Percentiles rank a stretch among this genome's conserved stretches.
These are phyloP conservation scores for Melipona bicolor DNA, from an alignment of 2,888 invertebrate species.

Conservation along the genomic window DNA sequence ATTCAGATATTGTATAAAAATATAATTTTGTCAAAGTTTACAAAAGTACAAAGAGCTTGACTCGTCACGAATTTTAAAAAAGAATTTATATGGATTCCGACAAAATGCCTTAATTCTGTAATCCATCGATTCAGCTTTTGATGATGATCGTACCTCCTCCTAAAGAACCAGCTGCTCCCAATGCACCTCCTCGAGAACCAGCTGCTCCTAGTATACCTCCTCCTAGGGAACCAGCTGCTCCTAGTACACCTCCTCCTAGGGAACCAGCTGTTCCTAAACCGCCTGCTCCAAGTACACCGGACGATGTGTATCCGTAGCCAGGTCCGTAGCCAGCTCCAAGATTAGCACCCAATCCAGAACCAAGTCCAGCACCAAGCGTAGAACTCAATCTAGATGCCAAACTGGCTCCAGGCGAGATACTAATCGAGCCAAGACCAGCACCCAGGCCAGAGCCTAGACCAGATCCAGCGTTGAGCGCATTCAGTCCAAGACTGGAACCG, in stretches of 20 bases:
- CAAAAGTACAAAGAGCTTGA: constrained; percentile 7
- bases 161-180: too few relatives aligned
- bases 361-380: not conserved
- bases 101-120: not conserved
- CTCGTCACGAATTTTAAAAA: not conserved
- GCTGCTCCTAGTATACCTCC: too few relatives aligned
- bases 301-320: constrained; percentile 2
- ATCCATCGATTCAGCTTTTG: constrained; percentile 3
- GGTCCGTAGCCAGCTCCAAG: constrained; percentile 6
- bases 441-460: not conserved
- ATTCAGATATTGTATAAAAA: constrained; percentile 13
- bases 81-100: not conserved
- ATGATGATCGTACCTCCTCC: not conserved
- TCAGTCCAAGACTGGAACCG: not conserved
- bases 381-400: constrained; percentile 12
- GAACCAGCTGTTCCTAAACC: not conserved
- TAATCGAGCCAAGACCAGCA: not conserved
- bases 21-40: constrained; percentile 36
- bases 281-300: not conserved
- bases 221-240: not conserved
- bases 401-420: not conserved
- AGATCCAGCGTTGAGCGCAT: not conserved
- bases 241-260: not conserved
- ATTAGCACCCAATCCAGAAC: not conserved
- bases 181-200: too few relatives aligned